These are phyloP conservation scores for Papilio dardanus DNA, from an alignment of 1,140 invertebrate genomes.

Conservation along the genomic window DNA sequence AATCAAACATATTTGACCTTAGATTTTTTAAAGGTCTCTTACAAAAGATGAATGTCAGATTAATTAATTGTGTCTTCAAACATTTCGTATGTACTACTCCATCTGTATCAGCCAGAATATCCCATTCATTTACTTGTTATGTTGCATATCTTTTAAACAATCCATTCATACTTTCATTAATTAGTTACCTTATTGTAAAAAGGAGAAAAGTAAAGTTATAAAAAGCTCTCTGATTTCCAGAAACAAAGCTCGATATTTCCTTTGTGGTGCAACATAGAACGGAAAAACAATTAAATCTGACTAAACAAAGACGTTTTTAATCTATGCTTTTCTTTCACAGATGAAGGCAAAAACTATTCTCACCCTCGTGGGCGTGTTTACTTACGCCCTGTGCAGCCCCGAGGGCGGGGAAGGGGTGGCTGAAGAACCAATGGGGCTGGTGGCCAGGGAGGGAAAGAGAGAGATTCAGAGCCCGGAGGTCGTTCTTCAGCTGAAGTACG, in stretches of 20 bases:
- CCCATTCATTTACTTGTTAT: too few relatives aligned
- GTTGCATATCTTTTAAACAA: too few relatives aligned
- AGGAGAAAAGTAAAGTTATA: neutral
- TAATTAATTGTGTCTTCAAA: too few relatives aligned
- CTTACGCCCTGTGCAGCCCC: constrained; percentile 42
- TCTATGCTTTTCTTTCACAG: constrained; percentile 47
- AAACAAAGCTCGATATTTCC: constrained; percentile 27
- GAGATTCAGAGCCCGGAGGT: constrained; percentile 63
- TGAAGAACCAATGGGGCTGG: constrained; percentile 51
- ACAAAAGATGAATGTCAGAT: too few relatives aligned
- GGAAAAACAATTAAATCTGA: constrained; percentile 29
- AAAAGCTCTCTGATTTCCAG: neutral
- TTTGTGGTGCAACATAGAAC: constrained; percentile 5
- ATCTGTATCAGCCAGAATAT: too few relatives aligned
- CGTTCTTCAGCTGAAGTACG: constrained; percentile 73
- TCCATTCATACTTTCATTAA: too few relatives aligned
- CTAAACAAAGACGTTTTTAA: constrained; percentile 38
- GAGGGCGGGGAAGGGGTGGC: constrained; percentile 31
- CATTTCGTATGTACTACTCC: too few relatives aligned
- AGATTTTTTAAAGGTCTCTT: too few relatives aligned
- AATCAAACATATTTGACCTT: neutral
- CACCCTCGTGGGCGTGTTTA: constrained; percentile 62
- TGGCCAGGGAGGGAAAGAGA: constrained; percentile 50
- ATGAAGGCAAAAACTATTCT: constrained; percentile 55
- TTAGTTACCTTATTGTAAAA: neutral